phyloP scores from a whole-genome alignment of 2,113 vertebrate genomes.

The Channa argus region DNA sequence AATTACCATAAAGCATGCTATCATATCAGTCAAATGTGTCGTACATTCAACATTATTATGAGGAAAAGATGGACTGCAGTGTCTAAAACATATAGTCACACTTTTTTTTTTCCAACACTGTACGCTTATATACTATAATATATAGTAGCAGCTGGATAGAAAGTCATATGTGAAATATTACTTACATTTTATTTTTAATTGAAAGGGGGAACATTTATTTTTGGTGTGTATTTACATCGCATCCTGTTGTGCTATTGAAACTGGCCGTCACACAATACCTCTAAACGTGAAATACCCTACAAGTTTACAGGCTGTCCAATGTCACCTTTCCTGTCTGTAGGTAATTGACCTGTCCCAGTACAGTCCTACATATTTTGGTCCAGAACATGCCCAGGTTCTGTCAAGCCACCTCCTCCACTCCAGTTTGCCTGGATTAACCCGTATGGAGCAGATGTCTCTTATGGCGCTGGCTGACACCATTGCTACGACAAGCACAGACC shows the following conservation, averaged over 20 bases:
- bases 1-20: too few species aligned
- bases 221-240: neutral
- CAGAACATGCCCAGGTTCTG: conserved; percentile 94
- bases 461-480: conserved; percentile 98
- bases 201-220: too few species aligned
- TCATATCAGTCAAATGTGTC: too few species aligned
- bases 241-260: neutral
- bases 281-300: neutral
- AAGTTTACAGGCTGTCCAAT: neutral
- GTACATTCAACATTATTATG: too few species aligned
- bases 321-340: conserved; percentile 39
- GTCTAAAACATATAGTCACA: too few species aligned
- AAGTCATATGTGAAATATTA: too few species aligned
- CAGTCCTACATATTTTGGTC: conserved; percentile 93
- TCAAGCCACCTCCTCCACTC: conserved; percentile 95
- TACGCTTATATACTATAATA: too few species aligned
- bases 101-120: too few species aligned
- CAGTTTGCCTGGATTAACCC: conserved; percentile 93
- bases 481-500: conserved; percentile 95
- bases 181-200: too few species aligned
- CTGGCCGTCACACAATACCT: neutral
- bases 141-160: too few species aligned
- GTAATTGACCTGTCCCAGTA: conserved; percentile 94
- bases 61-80: too few species aligned
- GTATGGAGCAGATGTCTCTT: conserved; percentile 98